phyloP scores from a whole-genome alignment of 2,888 invertebrate species.

The Oxystoma pomonae region DNA sequence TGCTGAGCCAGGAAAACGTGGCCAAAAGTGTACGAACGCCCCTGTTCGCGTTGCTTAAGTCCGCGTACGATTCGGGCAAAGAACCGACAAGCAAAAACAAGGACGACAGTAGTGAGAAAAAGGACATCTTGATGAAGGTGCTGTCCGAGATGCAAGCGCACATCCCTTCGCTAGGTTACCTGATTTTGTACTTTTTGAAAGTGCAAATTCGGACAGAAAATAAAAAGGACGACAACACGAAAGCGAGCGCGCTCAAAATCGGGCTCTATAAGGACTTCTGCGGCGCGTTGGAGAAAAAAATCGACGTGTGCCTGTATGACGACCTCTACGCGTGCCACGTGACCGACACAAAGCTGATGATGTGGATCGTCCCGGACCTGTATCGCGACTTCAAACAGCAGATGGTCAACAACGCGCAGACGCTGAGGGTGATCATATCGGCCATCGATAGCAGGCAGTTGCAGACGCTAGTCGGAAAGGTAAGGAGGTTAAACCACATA shows the following conservation, averaged over 20 bases:
- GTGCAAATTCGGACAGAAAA: conserved; percentile 60
- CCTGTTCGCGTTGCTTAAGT: conserved; percentile 83
- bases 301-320: conserved; percentile 67
- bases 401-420: conserved; percentile 81
- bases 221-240: conserved; percentile 49
- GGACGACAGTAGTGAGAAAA: conserved; percentile 69
- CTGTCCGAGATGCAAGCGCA: conserved; percentile 74
- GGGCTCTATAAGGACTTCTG: conserved; percentile 88
- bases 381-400: conserved; percentile 86
- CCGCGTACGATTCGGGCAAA: conserved; percentile 62
- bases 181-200: conserved; percentile 86
- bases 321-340: conserved; percentile 88
- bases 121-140: conserved; percentile 69
- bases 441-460: conserved; percentile 87
- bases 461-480: conserved; percentile 85
- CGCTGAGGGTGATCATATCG: conserved; percentile 85
- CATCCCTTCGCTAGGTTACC: conserved; percentile 68
- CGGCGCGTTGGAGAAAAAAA: conserved; percentile 67
- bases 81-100: conserved; percentile 17
- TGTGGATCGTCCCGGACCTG: conserved; percentile 89
- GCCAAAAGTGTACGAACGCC: conserved; percentile 73
- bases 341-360: conserved; percentile 82
- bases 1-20: conserved; percentile 58
- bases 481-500: too few species aligned
- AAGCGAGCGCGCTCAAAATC: conserved; percentile 67